Base-by-base conservation (phyloP, 2,113 vertebrate species). In the Scomber scombrus region DNA sequence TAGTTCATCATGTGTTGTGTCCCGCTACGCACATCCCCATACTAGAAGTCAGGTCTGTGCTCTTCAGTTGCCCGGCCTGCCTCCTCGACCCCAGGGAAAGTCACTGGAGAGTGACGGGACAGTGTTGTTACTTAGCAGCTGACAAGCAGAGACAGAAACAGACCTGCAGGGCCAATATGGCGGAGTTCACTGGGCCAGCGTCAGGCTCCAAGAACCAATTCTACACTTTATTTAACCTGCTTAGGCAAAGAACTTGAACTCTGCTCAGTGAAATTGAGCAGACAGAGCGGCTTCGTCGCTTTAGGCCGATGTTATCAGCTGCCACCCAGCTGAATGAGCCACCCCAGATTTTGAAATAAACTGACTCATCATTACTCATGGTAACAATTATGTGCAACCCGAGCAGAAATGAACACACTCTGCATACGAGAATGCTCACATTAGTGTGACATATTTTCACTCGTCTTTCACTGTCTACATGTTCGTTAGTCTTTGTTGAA, bases 361-460 rank as follows among this genome's bases (percentile, higher is more conserved):
- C 83, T 70, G 83, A 89, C 75, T 91, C 81, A 66, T 75, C 19
- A 1, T 45, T 75, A 54, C 68, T 82, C 70, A 68, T 79, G 70
- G 64, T 89, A 85, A 81, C 90, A 86, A 85, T 84, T 86, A 87
- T 84, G 85, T 89, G 86, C 71, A 87, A 91, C 73, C 72, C 4
- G 0, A 74, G 58, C 62, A 78, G 76, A 90, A 86, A 80, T 87
- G 40, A 88, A 79, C 77, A 73, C 87, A 54, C 63, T 49, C 64
- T 10, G 50, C 58, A 80, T 78, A 84, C 0, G 0, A 84, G 80
- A 88, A 82, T 71, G 66, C 76, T 85, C 88, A 80, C 74, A 74
- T 81, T 29, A 29, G 80, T 85, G 85, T 73, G 57, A 89, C 83
- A 88, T 88, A 82, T 80, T 86, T 88, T 84, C 70, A 21, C 60